phyloP scores from a whole-genome alignment of 1,140 invertebrate genomes.

The Macrosteles quadrilineatus region DNA sequence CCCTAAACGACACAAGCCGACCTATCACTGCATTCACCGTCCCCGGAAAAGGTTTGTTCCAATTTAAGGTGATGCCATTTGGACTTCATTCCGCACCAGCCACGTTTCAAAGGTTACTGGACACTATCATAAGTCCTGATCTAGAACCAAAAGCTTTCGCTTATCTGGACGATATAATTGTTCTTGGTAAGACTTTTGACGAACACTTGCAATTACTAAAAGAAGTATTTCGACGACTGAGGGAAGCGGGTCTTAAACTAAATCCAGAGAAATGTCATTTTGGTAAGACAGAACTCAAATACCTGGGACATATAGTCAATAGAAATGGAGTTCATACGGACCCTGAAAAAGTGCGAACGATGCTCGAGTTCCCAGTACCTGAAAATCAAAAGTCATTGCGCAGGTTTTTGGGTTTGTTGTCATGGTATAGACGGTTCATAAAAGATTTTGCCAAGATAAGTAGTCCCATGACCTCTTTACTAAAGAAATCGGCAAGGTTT shows the following conservation, averaged over 20 bases:
- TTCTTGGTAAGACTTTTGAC: conserved; percentile 37
- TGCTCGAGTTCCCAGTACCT: conserved; percentile 44
- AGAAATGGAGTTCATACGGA: conserved; percentile 46
- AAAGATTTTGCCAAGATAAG: conserved; percentile 44
- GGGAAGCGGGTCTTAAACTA: conserved; percentile 42
- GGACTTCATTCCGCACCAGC: conserved; percentile 47
- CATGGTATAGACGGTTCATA: conserved; percentile 49
- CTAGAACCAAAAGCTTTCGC: conserved; percentile 20
- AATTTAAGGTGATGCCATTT: conserved; percentile 48
- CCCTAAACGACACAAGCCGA: background rate
- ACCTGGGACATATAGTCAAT: conserved; percentile 47
- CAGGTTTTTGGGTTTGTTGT: conserved; percentile 43
- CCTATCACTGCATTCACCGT: conserved; percentile 37
- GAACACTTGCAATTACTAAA: conserved; percentile 41
- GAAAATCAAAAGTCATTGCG: conserved; percentile 32
- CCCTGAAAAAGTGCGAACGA: conserved; percentile 44
- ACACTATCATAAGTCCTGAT: conserved; percentile 35
- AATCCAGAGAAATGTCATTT: conserved; percentile 48
- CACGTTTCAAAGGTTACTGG: conserved; percentile 44
- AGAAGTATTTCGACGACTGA: conserved; percentile 38
- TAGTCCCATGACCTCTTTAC: conserved; percentile 44
- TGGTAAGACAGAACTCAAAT: conserved; percentile 43
- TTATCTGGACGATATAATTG: conserved; percentile 46
- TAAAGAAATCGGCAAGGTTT: conserved; percentile 41
- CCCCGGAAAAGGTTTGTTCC: conserved; percentile 42